A percentile compares a stretch with the other conserved stretches of the same genome.
Evolutionary conservation across 2,888 invertebrate species (phyloP).

Genomic region (Epistrophella euchroma): DNA sequence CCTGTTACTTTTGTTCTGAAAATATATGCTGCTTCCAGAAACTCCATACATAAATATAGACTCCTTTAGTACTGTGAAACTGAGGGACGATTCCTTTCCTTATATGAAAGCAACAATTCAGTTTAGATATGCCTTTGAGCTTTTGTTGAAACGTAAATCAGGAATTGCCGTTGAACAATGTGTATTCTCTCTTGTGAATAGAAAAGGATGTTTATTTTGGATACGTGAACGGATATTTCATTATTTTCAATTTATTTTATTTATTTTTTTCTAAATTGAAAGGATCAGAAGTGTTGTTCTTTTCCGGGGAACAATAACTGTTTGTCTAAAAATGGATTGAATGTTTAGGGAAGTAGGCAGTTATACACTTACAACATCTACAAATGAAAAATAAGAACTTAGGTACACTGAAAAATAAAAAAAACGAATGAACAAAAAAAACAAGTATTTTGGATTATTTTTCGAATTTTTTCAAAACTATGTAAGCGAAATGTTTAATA

Average conservation of each 20-base stretch:
- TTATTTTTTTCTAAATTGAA: neutral
- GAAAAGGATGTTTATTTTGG: slow-evolving; percentile 32
- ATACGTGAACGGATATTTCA: slow-evolving; percentile 32
- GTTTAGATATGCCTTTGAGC: slow-evolving; percentile 38
- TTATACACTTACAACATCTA: neutral
- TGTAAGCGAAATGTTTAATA: too few species aligned
- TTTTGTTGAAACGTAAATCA: slow-evolving; percentile 54
- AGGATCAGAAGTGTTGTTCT: slow-evolving; percentile 10
- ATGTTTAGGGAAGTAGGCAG: neutral
- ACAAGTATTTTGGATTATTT: too few species aligned
- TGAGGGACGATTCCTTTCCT: neutral
- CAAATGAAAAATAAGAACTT: neutral
- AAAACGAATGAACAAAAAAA: neutral
- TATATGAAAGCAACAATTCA: slow-evolving; percentile 43
- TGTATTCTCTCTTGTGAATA: neutral
- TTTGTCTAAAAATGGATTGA: slow-evolving; percentile 13
- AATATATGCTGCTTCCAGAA: neutral
- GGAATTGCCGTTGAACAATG: slow-evolving; percentile 45
- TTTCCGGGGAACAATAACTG: slow-evolving; percentile 8
- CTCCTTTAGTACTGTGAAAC: too few species aligned
- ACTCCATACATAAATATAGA: neutral
- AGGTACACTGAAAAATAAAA: neutral
- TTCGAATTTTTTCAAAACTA: too few species aligned
- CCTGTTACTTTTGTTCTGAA: slow-evolving; percentile 26
- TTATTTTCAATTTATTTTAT: slow-evolving; percentile 34